A percentile compares a stretch with the other conserved stretches of the same genome.
Evolutionary conservation across 2,888 invertebrate species (phyloP).

Genomic region (Reticulitermes lucifugus): DNA sequence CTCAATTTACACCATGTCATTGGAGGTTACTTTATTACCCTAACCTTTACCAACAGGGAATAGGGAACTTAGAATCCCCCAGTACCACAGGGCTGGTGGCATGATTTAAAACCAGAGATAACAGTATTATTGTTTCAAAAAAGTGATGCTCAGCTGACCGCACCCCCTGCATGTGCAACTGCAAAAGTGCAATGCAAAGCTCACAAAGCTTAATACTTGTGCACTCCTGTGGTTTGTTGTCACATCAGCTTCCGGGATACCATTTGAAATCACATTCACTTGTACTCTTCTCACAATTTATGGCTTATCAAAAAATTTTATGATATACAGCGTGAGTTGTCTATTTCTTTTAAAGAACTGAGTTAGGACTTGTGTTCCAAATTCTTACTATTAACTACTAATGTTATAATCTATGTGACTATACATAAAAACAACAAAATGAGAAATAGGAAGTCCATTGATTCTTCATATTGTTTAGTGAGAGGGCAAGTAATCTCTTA

Average conservation of each 20-base stretch:
- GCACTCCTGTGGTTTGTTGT: not conserved
- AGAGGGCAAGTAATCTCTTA: not conserved
- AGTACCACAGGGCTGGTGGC: no score
- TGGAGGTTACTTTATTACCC: not conserved
- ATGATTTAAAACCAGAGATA: no score
- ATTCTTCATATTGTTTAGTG: constrained; percentile 33
- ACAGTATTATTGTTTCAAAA: no score
- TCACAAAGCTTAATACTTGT: not conserved
- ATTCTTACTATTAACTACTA: constrained; percentile 18
- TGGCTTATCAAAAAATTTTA: constrained; percentile 12
- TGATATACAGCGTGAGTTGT: not conserved
- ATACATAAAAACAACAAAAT: constrained; percentile 31
- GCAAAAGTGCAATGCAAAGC: no score
- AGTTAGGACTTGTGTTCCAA: constrained; percentile 15
- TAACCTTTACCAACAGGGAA: no score
- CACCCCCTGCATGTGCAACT: no score
- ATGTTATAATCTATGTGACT: constrained; percentile 25
- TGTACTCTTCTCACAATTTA: constrained; percentile 1
- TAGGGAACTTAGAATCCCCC: no score
- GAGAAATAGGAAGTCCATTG: constrained; percentile 49
- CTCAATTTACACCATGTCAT: not conserved
- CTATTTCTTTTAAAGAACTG: constrained; percentile 16
- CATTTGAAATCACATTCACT: not conserved
- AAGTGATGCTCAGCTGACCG: no score
- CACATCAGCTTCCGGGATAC: not conserved